Evolutionary conservation across 2,797 vertebrate genomes (phyloP), one percentile per base, ranked within the genome.

Genomic region (Sitta carolinensis): DNA sequence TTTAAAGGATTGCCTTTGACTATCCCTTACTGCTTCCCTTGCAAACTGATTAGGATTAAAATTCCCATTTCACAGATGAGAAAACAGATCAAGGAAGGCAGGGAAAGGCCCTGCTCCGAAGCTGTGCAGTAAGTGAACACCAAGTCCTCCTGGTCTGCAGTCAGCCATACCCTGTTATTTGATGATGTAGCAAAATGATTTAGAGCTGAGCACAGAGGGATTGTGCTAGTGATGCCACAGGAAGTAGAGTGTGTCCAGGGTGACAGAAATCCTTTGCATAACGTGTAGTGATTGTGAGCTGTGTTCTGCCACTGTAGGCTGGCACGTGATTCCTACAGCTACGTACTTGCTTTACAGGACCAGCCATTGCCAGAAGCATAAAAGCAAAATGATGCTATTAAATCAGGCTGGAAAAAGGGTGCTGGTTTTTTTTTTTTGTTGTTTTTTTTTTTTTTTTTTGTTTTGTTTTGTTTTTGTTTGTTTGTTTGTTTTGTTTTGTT

Each of bases 171-270:
- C 38, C 58, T 73, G 48, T 47, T 90, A 73, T 67, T 93, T 94
- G 95, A 89, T 93, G 95, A 95, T 63, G 55, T 16, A 67, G 91
- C 87, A 93, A 84, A 93, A 87, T 86, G 36, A 88, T 88, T 91
- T 86, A 90, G 80, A 91, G 70, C 74, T 63, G 76, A 70, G 85
- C 42, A 87, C 38, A 77, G 76, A 76, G 36, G 73, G 87, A 90
- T 34, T 79, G 70, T 81, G 64, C 25, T 78, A 55, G 85, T 8
- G 80, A 76, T 92, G 89, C 76, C 59, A 84, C 13, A 69, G 87
- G 89, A 94, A 87, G 62, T 73, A 62, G 74, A 89, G 67, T 73
- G 78, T 93, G 91, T 76, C 76, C 87, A 70, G 48, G 45, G 57
- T 84, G 94, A 92, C 79, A 92, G 84, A 75, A 89, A 77, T 85